phyloP scores from a whole-genome alignment of 2,888 invertebrate species.

The Myopa tessellatipennis region DNA sequence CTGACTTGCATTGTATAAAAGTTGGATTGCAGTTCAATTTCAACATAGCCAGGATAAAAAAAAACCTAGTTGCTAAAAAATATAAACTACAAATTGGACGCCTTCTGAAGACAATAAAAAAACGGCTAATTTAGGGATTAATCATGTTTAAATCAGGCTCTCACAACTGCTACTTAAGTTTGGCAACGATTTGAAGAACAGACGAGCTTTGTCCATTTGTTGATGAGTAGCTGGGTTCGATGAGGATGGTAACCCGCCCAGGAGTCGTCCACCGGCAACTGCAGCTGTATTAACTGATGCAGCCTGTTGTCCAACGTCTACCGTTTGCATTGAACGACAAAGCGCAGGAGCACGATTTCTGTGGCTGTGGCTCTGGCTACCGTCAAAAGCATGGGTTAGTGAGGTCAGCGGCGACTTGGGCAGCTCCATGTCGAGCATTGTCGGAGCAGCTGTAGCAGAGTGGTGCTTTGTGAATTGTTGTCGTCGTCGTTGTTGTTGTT shows the following conservation, averaged over 20 bases:
- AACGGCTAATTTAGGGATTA: background rate
- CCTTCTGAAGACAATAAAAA: background rate
- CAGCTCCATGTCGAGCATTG: constrained; percentile 59
- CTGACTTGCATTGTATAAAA: no score
- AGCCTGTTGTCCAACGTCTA: constrained; percentile 48
- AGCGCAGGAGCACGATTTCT: constrained; percentile 48
- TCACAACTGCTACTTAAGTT: constrained; percentile 79
- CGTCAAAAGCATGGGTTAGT: constrained; percentile 50
- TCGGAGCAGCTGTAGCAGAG: constrained; percentile 60
- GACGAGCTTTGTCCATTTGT: constrained; percentile 58
- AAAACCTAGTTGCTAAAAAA: background rate
- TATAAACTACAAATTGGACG: constrained; percentile 7
- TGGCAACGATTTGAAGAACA: constrained; percentile 75
- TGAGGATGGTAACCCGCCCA: constrained; percentile 37
- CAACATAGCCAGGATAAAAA: no score
- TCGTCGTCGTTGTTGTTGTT: constrained; percentile 49
- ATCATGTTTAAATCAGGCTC: constrained; percentile 71
- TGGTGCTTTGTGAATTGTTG: constrained; percentile 50
- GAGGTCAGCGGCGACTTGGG: constrained; percentile 60
- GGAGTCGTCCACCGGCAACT: constrained; percentile 38
- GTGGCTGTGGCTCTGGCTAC: constrained; percentile 35
- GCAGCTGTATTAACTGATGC: background rate
- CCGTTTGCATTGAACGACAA: constrained; percentile 61
- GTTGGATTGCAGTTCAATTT: no score
- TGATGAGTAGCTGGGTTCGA: constrained; percentile 34